phyloP scores from a whole-genome alignment of 2,113 vertebrate species.

The Python bivittatus region DNA sequence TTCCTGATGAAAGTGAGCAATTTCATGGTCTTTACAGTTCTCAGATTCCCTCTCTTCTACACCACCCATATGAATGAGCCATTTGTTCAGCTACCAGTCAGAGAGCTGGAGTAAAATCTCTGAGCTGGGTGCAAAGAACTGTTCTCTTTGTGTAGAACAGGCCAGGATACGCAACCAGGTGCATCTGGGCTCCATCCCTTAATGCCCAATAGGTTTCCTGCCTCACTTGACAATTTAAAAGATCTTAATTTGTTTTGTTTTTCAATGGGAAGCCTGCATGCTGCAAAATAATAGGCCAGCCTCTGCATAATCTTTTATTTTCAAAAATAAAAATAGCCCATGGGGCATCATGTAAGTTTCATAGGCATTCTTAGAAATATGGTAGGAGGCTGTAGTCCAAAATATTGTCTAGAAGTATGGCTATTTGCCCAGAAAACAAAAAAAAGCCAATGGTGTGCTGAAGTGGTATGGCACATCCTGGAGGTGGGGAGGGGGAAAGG shows the following conservation, averaged over 20 bases:
- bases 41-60: background rate
- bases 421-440: background rate
- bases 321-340: background rate
- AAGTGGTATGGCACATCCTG: background rate
- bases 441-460: background rate
- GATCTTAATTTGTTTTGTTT: background rate
- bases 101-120: background rate
- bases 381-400: background rate
- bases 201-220: background rate
- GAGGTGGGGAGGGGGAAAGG: background rate
- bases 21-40: slow-evolving; percentile 22
- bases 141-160: background rate
- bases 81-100: background rate
- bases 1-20: slow-evolving; percentile 40
- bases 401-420: background rate
- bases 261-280: background rate
- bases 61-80: background rate
- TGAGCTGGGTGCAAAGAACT: background rate
- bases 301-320: background rate
- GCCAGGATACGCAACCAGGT: background rate
- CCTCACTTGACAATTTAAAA: background rate
- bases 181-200: background rate
- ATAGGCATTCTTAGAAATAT: background rate
- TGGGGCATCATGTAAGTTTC: background rate
- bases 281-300: background rate